These are phyloP conservation scores for Pollimyrus isidori DNA, from an alignment of 2,113 vertebrate species.

Conservation along the genomic window DNA sequence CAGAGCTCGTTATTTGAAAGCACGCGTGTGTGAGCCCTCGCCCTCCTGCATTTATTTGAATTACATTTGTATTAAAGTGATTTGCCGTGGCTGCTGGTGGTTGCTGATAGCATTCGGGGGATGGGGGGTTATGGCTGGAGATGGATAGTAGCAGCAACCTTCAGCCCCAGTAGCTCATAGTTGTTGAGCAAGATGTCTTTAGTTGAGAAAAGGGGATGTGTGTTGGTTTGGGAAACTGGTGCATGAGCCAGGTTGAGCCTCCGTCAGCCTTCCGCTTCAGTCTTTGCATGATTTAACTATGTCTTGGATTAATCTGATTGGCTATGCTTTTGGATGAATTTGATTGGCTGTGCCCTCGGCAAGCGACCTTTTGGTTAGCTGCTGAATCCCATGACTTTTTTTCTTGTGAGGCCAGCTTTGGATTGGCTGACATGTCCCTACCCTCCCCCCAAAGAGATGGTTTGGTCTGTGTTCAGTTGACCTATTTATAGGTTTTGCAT, in stretches of 20 bases:
- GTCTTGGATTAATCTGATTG: background rate
- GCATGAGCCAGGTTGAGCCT: background rate
- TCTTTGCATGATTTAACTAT: background rate
- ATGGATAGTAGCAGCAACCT: background rate
- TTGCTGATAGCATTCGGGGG: background rate
- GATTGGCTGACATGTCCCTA: background rate
- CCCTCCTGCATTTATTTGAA: background rate
- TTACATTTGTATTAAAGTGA: background rate
- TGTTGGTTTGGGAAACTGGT: background rate
- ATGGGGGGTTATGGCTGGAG: background rate
- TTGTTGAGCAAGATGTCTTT: background rate
- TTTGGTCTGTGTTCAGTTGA: background rate
- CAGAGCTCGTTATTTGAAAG: background rate
- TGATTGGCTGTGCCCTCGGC: background rate
- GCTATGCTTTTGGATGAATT: background rate
- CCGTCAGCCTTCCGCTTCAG: background rate
- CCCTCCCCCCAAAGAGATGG: background rate
- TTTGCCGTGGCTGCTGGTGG: background rate
- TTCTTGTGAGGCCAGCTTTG: background rate
- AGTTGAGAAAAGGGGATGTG: too few species aligned
- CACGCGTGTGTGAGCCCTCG: background rate
- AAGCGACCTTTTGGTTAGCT: background rate
- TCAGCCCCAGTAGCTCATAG: background rate
- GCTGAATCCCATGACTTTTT: background rate
- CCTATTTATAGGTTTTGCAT: background rate